Evolutionary conservation across 2,888 invertebrate genomes (phyloP).

Genomic region (Nesidiocoris tenuis): DNA sequence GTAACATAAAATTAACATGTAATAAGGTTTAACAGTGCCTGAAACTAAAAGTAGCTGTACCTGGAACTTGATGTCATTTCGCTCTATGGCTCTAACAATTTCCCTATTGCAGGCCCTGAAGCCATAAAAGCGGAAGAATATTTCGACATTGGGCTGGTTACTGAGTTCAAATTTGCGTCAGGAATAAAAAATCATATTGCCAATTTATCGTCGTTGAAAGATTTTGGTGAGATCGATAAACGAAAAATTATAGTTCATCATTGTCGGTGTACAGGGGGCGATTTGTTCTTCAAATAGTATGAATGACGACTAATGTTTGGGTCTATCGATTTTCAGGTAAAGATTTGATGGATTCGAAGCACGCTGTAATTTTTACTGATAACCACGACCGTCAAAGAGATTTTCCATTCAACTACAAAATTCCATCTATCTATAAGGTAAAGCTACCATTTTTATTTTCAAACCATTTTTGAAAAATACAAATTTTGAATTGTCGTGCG

Average conservation of each 20-base stretch:
- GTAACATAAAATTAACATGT: too few relatives aligned
- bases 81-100: too few relatives aligned
- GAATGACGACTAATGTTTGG: too few relatives aligned
- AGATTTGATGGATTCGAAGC: constrained; percentile 51
- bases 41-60: too few relatives aligned
- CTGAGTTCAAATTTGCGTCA: neutral
- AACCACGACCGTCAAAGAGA: constrained; percentile 90
- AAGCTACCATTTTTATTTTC: too few relatives aligned
- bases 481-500: too few relatives aligned
- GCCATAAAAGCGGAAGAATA: neutral
- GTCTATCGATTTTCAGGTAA: too few relatives aligned
- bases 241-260: neutral
- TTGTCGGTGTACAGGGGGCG: neutral
- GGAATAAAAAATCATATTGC: neutral
- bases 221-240: neutral
- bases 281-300: too few relatives aligned
- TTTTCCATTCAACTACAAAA: constrained; percentile 64
- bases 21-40: too few relatives aligned
- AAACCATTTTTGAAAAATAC: too few relatives aligned
- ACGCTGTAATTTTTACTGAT: constrained; percentile 75
- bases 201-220: neutral
- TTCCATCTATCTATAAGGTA: constrained; percentile 61
- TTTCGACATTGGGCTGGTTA: neutral
- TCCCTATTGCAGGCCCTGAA: constrained; percentile 4
- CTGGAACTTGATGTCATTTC: too few relatives aligned